Conservation (phyloP, 2,797 vertebrate species). For the Mycteria americana region DNA sequence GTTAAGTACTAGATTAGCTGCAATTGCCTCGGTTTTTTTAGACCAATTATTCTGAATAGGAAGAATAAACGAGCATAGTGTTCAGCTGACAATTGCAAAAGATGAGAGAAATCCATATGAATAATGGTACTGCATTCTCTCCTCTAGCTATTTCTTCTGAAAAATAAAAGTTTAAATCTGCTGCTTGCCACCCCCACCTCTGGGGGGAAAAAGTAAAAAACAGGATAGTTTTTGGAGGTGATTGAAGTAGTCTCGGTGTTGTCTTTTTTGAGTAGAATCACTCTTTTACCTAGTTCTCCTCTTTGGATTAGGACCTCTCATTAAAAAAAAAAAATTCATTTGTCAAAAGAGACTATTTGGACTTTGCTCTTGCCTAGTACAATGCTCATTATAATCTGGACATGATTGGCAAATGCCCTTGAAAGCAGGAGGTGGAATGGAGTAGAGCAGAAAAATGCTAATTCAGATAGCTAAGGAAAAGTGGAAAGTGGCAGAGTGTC, state of each 20-base stretch:
- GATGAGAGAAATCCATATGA: not conserved
- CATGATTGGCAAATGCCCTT: not conserved
- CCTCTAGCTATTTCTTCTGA: not conserved
- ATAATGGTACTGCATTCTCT: not conserved
- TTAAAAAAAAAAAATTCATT: not conserved
- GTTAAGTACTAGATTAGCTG: not conserved
- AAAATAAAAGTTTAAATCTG: not conserved
- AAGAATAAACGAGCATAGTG: not conserved
- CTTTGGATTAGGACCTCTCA: not conserved
- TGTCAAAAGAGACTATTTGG: not conserved
- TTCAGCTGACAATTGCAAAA: not conserved
- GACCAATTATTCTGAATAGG: not conserved
- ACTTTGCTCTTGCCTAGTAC: not conserved
- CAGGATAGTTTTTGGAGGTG: not conserved
- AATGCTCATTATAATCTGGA: not conserved
- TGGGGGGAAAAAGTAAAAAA: not conserved
- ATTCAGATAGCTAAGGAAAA: not conserved
- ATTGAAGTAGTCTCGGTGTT: not conserved
- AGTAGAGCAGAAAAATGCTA: not conserved
- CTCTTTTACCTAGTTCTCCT: not conserved
- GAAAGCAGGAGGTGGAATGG: not conserved
- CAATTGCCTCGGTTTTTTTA: not conserved
- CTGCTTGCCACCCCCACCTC: not conserved
- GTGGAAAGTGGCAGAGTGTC: not conserved
- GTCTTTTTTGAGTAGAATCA: not conserved